These are phyloP conservation scores for Myrmecophaga tridactyla DNA, from an alignment of 2,113 vertebrate species.

Conservation along the genomic window DNA sequence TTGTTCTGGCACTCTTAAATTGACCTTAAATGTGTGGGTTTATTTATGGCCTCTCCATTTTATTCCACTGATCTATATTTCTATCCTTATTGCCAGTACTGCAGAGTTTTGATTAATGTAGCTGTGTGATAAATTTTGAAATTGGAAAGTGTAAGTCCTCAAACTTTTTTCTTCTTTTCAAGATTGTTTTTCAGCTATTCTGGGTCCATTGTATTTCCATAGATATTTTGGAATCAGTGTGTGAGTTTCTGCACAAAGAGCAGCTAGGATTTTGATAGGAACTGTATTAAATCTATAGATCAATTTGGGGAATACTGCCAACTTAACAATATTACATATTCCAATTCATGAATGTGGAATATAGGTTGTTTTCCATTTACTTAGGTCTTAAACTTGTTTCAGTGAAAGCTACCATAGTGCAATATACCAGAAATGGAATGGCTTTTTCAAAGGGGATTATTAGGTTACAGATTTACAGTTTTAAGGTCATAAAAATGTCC, in stretches of 20 bases:
- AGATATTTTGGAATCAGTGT: not conserved
- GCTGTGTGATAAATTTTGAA: not conserved
- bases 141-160: not conserved
- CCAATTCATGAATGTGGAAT: not conserved
- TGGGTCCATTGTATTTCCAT: not conserved
- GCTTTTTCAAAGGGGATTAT: too few species aligned
- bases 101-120: not conserved
- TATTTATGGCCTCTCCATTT: not conserved
- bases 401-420: too few species aligned
- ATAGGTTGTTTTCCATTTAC: not conserved
- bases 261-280: not conserved
- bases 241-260: not conserved
- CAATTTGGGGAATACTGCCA: not conserved
- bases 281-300: not conserved
- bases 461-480: too few species aligned
- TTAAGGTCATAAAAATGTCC: too few species aligned
- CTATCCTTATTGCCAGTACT: not conserved
- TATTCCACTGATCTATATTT: not conserved
- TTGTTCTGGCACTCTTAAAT: not conserved
- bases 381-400: not conserved
- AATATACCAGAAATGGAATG: too few species aligned
- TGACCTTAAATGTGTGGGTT: not conserved
- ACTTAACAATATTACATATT: not conserved
- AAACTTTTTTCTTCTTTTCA: not conserved
- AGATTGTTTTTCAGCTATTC: not conserved